Evolutionary conservation across 2,888 invertebrate genomes (phyloP).

Genomic region (Latrodectus elegans): DNA sequence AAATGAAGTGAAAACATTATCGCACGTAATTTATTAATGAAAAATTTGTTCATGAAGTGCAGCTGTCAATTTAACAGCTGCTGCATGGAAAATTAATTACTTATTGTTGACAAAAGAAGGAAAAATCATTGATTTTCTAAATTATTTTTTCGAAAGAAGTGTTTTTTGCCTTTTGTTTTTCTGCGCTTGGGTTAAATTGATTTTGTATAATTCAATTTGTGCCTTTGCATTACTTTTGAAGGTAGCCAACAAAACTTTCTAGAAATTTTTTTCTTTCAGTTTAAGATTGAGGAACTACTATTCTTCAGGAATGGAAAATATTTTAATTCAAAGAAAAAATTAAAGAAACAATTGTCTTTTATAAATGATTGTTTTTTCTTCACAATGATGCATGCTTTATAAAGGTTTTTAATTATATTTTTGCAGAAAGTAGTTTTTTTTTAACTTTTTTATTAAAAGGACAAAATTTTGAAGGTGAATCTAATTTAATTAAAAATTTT

Average conservation of each 20-base stretch:
- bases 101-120: slow-evolving; percentile 46
- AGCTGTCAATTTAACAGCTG: slow-evolving; percentile 49
- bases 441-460: no score
- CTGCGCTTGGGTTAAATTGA: slow-evolving; percentile 22
- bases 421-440: neutral
- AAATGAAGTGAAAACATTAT: slow-evolving; percentile 2
- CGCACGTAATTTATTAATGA: neutral
- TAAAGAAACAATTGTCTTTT: neutral
- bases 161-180: slow-evolving; percentile 4
- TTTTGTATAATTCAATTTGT: slow-evolving; percentile 48
- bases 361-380: neutral
- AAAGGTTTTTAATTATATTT: slow-evolving; percentile 6
- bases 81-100: slow-evolving; percentile 50
- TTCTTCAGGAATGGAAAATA: neutral
- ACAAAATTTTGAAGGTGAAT: no score
- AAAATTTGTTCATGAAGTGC: neutral
- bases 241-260: neutral
- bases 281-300: neutral
- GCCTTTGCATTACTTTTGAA: neutral
- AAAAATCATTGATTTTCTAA: slow-evolving; percentile 44
- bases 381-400: neutral
- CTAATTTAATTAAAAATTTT: no score
- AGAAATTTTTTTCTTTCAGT: neutral
- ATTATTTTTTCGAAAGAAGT: slow-evolving; percentile 27
- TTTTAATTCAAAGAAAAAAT: neutral